Evolutionary conservation across 1,140 invertebrate species (phyloP), one percentile per base, ranked within the genome.

Genomic region (Dreissena polymorpha): DNA sequence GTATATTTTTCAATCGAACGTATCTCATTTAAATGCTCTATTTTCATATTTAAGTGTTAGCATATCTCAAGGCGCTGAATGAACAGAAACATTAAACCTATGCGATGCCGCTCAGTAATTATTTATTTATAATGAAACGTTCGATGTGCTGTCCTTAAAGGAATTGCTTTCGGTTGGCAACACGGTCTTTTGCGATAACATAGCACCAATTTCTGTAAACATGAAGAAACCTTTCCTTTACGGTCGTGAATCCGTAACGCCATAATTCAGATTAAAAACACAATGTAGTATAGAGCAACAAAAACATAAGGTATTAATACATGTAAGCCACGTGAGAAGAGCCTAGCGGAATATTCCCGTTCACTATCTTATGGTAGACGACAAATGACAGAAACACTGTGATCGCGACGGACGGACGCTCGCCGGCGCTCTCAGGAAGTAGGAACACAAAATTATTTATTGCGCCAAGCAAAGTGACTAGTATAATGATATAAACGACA

Each of bases 361-460:
- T 93, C 63, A 95, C 94, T 72, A 94, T 93, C 70, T 94, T 87
- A 92, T 94, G 93, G 87, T 95, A 94, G 23, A 95, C 94, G 65
- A 93, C 93, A 86, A 95, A 94, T 8, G 94, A 93, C 16, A 95
- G 88, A 7, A 95, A 90, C 6, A 94, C 93, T 10, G 94, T 94
- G 50, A 95, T 91, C 27, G 94, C 94, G 18, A 94, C 91, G 8
- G 94, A 92, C 68, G 94, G 93, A 84, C 94, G 94, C 87, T 95
- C 94, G 0, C 94, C 94, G 16, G 93, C 93, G 82, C 94, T 94
- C 0, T 94, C 93, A 14, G 94, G 94, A 67, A 95, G 89, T 85
- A 93, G 94, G 90, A 95, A 95, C 16, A 94, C 94, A 0, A 95
- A 89, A 16, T 95, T 91, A 13, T 94, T 94, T 13, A 95, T 89